A percentile compares a stretch with the other conserved stretches of the same genome.
phyloP scores from a whole-genome alignment of 37 sponge, comb jelly and placozoan genomes.

The Dysidea cf. avara region DNA sequence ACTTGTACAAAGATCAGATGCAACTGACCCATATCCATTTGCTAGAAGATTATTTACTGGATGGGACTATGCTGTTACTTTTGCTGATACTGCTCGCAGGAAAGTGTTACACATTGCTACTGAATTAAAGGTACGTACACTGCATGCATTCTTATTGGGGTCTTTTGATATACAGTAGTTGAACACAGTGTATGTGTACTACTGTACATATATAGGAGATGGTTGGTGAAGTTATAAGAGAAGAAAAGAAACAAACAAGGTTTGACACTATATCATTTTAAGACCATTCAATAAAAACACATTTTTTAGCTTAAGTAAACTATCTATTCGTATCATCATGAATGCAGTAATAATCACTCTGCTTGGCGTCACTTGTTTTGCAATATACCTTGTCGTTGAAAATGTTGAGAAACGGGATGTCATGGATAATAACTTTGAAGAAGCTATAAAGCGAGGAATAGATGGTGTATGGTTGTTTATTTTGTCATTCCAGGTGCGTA shows the following conservation, averaged over 20 bases:
- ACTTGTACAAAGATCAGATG: conserved; percentile 32
- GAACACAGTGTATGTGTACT: not conserved
- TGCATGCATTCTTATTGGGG: no score
- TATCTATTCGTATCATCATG: conserved; percentile 31
- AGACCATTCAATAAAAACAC: no score
- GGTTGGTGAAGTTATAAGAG: not conserved
- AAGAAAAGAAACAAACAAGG: not conserved
- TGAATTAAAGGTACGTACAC: conserved; percentile 35
- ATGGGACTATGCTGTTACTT: conserved; percentile 75
- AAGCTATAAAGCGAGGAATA: not conserved
- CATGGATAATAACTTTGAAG: not conserved
- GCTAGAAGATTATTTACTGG: conserved; percentile 60
- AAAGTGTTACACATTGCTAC: conserved; percentile 34
- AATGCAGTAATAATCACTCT: conserved; percentile 30
- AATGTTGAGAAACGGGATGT: conserved; percentile 4
- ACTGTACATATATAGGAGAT: not conserved
- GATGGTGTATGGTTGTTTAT: conserved; percentile 47
- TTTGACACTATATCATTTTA: not conserved
- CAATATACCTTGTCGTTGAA: conserved; percentile 67
- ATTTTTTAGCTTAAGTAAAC: conserved; percentile 3
- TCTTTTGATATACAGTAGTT: not conserved
- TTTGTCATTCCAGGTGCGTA: conserved; percentile 55
- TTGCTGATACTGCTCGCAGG: conserved; percentile 15
- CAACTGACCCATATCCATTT: conserved; percentile 49
- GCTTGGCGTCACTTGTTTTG: conserved; percentile 49